phyloP scores from a whole-genome alignment of 2,113 vertebrate genomes.

The Pseudorhombus dupliciocellatus region DNA sequence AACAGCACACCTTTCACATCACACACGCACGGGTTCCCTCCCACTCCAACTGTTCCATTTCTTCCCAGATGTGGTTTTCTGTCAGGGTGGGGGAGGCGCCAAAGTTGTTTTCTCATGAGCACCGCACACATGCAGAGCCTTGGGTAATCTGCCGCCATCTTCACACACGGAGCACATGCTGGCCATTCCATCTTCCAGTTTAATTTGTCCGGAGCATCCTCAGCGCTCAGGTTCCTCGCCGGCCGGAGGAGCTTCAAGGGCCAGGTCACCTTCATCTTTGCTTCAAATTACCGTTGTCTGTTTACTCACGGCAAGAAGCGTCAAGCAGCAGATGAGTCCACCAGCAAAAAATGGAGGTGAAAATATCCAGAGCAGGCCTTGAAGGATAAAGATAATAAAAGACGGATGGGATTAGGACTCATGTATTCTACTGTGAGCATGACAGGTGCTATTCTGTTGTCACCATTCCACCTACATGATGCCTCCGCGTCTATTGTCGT shows the following conservation, averaged over 20 bases:
- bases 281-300: too few relatives aligned
- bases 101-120: slow-evolving; percentile 28
- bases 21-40: not conserved
- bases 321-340: too few relatives aligned
- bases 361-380: too few relatives aligned
- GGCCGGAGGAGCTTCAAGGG: not conserved
- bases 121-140: not conserved
- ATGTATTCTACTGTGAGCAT: not conserved
- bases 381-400: too few relatives aligned
- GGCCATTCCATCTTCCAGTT: not conserved
- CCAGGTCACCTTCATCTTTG: not conserved
- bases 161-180: not conserved
- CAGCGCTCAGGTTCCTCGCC: not conserved
- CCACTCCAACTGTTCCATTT: slow-evolving; percentile 10
- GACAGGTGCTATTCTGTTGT: not conserved
- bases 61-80: slow-evolving; percentile 35
- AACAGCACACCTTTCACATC: not conserved
- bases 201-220: not conserved
- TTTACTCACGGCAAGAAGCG: too few relatives aligned
- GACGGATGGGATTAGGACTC: not conserved
- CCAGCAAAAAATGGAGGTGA: too few relatives aligned
- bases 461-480: too few relatives aligned
- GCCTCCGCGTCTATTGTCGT: too few relatives aligned
- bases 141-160: slow-evolving; percentile 11
- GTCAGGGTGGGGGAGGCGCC: slow-evolving; percentile 16